A percentile compares a stretch with the other conserved stretches of the same genome.
Evolutionary conservation across 2,797 vertebrate species (phyloP).

Genomic region (Eidolon dupreanum): DNA sequence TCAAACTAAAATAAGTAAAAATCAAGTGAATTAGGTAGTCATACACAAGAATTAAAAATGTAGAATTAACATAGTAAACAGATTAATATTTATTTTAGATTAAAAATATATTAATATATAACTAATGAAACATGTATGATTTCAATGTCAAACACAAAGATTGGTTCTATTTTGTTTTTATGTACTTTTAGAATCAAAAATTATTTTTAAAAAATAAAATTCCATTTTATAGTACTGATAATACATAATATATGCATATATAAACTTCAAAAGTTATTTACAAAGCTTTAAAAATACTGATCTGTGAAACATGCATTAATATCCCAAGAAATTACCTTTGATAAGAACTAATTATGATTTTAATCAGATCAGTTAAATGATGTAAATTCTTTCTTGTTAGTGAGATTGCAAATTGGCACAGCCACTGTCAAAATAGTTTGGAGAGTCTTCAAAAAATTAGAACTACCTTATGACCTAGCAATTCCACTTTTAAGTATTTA

Average conservation of each 20-base stretch:
- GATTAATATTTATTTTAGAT: background rate
- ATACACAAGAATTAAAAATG: background rate
- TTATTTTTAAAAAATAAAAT: background rate
- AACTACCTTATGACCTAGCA: too few relatives aligned
- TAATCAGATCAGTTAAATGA: slow-evolving; percentile 64
- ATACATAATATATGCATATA: background rate
- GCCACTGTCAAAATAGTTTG: too few relatives aligned
- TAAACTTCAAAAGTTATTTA: slow-evolving; percentile 37
- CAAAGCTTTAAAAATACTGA: slow-evolving; percentile 36
- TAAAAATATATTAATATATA: background rate
- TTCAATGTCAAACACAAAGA: background rate
- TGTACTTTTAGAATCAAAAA: background rate
- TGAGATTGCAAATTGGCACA: too few relatives aligned
- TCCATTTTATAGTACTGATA: background rate
- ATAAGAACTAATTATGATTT: slow-evolving; percentile 64
- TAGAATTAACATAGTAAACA: background rate
- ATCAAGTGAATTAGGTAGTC: background rate
- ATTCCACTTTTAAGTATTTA: too few relatives aligned
- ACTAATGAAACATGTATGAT: background rate
- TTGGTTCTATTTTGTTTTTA: background rate
- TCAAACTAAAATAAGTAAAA: background rate
- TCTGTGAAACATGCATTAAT: slow-evolving; percentile 58
- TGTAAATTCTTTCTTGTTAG: background rate
- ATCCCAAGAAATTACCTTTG: slow-evolving; percentile 66
- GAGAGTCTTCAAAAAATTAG: too few relatives aligned